These are phyloP conservation scores for Leontocebus nigricollis DNA, from an alignment of 2,797 vertebrate genomes.

Conservation along the genomic window DNA sequence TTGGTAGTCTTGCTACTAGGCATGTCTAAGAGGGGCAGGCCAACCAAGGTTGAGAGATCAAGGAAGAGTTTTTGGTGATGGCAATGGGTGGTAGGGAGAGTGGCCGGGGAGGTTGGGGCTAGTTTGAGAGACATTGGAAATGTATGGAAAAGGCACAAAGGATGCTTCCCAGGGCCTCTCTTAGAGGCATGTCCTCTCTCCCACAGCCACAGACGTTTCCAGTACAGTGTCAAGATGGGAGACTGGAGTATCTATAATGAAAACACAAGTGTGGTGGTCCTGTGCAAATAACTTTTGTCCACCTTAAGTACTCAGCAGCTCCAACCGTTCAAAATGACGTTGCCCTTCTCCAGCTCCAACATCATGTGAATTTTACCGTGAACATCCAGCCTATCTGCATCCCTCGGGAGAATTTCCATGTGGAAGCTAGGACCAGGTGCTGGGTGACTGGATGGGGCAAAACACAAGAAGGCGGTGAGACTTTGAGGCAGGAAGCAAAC, in stretches of 20 bases:
- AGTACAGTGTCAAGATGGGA: conserved; percentile 44
- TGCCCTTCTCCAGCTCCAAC: conserved; percentile 29
- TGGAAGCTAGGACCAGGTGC: conserved; percentile 25
- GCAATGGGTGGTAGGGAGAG: background rate
- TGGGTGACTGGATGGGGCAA: conserved; percentile 61
- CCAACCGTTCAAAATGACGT: background rate
- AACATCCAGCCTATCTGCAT: conserved; percentile 51
- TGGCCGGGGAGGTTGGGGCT: background rate
- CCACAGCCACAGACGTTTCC: background rate
- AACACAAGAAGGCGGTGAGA: background rate
- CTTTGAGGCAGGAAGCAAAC: background rate
- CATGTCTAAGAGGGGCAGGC: background rate
- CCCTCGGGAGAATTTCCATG: background rate
- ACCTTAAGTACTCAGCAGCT: background rate
- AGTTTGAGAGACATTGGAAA: background rate
- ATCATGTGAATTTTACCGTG: conserved; percentile 13
- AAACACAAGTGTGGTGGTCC: background rate
- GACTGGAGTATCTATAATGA: background rate
- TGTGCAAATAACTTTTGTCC: background rate
- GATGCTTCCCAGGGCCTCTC: background rate
- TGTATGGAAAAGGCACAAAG: background rate
- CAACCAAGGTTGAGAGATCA: background rate
- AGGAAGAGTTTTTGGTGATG: background rate
- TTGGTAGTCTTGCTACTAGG: background rate
- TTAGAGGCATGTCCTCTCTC: background rate